A percentile compares a stretch with the other conserved stretches of the same genome.
These are phyloP conservation scores for Chiloscyllium plagiosum DNA, from an alignment of 2,113 vertebrate genomes.

Conservation along the genomic window DNA sequence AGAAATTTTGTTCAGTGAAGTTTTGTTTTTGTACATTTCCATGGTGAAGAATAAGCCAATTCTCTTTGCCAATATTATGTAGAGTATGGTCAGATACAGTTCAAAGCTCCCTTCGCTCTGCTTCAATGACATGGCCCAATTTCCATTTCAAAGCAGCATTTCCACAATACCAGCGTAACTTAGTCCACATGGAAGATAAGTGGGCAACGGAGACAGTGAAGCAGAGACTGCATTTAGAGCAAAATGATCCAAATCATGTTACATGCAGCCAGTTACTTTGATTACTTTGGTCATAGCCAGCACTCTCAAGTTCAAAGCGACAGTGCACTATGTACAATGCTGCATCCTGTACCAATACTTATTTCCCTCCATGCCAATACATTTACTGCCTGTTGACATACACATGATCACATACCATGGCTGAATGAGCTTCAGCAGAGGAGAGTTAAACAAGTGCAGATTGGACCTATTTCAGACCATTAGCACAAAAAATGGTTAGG, in stretches of 20 bases:
- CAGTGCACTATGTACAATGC: background rate
- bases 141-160: background rate
- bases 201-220: background rate
- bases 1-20: no score
- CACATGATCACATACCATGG: background rate
- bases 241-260: background rate
- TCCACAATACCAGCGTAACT: background rate
- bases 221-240: background rate
- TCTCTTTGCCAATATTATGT: background rate
- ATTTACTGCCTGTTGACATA: background rate
- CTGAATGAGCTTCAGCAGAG: background rate
- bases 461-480: background rate
- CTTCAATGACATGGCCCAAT: background rate
- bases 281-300: background rate
- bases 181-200: no score
- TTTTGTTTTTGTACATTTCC: background rate
- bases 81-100: background rate
- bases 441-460: background rate
- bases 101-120: background rate
- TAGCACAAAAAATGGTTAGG: background rate
- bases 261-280: background rate
- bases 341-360: background rate
- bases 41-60: background rate
- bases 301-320: background rate
- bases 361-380: background rate